Percentiles rank a stretch among this genome's conserved stretches.
Conservation (phyloP, 2,113 vertebrate species). For the Fulmarus glacialis region DNA sequence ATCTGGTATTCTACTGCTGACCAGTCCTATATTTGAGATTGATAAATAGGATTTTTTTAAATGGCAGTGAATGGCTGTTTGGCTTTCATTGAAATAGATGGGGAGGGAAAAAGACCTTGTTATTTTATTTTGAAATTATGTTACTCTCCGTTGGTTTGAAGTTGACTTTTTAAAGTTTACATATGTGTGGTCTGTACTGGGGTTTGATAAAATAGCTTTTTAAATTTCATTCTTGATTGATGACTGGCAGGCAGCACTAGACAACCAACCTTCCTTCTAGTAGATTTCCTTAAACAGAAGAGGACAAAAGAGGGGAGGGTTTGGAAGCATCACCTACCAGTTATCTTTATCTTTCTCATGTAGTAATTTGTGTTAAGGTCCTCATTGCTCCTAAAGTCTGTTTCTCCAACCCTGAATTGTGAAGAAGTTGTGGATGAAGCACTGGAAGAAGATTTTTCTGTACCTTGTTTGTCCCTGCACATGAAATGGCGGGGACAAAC, state of each 20-base stretch:
- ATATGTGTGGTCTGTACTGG: background rate
- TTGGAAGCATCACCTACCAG: background rate
- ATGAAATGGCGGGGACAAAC: background rate
- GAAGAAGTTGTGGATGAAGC: background rate
- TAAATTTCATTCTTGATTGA: background rate
- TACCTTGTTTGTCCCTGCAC: background rate
- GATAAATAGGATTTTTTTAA: background rate
- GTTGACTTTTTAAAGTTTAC: background rate
- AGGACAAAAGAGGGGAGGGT: background rate
- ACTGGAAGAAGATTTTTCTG: background rate
- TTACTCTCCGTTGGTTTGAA: background rate
- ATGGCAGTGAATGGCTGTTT: background rate
- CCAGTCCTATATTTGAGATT: background rate
- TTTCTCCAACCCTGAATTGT: background rate
- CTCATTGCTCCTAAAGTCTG: background rate
- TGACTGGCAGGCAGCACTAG: background rate
- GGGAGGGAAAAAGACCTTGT: background rate
- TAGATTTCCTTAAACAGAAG: background rate
- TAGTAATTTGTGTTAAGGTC: background rate
- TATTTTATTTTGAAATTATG: background rate
- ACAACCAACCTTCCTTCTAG: background rate
- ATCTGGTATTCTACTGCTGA: background rate
- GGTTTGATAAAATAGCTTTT: background rate
- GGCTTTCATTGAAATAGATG: background rate
- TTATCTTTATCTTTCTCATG: background rate